Evolutionary conservation across 2,797 vertebrate genomes (phyloP).

Genomic region (Pipistrellus pipistrellus): DNA sequence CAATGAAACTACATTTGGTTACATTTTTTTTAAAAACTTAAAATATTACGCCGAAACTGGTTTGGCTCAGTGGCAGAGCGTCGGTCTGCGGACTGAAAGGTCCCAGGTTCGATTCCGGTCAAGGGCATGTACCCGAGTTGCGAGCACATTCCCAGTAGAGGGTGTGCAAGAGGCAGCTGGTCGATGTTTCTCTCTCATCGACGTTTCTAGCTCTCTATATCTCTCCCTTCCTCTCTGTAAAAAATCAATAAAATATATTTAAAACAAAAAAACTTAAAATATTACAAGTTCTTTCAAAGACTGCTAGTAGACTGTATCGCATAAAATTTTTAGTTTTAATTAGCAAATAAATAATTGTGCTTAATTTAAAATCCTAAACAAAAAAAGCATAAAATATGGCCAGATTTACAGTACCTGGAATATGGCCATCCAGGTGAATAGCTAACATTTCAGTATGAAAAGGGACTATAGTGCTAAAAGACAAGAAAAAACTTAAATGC

Average conservation of each 20-base stretch:
- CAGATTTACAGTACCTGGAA: conserved; percentile 1
- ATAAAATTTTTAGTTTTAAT: conserved; percentile 41
- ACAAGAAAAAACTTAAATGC: conserved; percentile 28
- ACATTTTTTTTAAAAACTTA: neutral
- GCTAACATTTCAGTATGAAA: conserved; percentile 40
- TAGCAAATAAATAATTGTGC: conserved; percentile 19
- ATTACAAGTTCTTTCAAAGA: conserved; percentile 11
- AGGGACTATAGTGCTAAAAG: conserved; percentile 16
- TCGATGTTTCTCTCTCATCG: no score
- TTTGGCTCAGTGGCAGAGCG: no score
- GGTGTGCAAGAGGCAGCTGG: no score
- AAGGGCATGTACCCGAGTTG: no score
- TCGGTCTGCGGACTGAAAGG: no score
- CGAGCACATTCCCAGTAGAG: no score
- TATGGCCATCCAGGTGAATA: neutral
- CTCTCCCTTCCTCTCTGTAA: no score
- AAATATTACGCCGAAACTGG: neutral
- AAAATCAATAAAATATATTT: no score
- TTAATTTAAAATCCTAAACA: conserved; percentile 47
- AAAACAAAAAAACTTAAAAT: neutral
- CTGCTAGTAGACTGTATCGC: neutral
- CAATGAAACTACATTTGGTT: neutral
- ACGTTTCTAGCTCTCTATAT: no score
- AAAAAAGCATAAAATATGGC: neutral
- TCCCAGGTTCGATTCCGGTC: no score